Evolutionary conservation across 2,888 invertebrate genomes (phyloP), one percentile per base, ranked within the genome.

Genomic region (Trissolcus japonicus): DNA sequence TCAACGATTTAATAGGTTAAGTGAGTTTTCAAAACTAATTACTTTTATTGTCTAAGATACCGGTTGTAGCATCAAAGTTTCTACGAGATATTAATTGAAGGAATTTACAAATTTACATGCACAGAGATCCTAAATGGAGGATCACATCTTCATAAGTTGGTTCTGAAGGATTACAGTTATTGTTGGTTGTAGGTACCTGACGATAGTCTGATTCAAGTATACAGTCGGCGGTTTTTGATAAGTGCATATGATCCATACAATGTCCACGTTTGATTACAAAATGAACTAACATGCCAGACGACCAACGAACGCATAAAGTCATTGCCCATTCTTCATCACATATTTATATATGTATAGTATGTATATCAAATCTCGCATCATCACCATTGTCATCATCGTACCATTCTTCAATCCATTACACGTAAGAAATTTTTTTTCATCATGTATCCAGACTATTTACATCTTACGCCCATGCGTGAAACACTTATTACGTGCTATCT

Each of bases 401-500:
- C 68, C 57, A 76, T 82, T 81, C 79, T 59, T 66, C 66, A 79
- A 78, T 66, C 74, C 80, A 75, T 79, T 80, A 82, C 79, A 80
- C 80, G 81, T 78, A 82, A 66, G 80, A 76, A 76, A 59, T 67
- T 51, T 67, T 69, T 35, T 9, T 35, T 75, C 29, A 67, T 68
- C 43, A 65, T 55, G 69, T 78, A 73, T 67, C 68, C 61, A 80
- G 54, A 71, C 69, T 73, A 79, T 76, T 68, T 71, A 77, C 79
- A 79, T 71, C 74, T 56, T 68, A 78, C 59, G 77, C 63, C 41
- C 86, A 85, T 87, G 86, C 86, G 80, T 76, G 79, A 76, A 82
- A 83, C 79, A 82, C 80, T 81, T 79, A 81, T 83, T 81, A 83
- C 85, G 82, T 86, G 85, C 85, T 80, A 82, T 6, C 83, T 48